These are phyloP conservation scores for Zoanthus sociatus DNA, from an alignment of 92 coral and sea anemone species.

Conservation along the genomic window DNA sequence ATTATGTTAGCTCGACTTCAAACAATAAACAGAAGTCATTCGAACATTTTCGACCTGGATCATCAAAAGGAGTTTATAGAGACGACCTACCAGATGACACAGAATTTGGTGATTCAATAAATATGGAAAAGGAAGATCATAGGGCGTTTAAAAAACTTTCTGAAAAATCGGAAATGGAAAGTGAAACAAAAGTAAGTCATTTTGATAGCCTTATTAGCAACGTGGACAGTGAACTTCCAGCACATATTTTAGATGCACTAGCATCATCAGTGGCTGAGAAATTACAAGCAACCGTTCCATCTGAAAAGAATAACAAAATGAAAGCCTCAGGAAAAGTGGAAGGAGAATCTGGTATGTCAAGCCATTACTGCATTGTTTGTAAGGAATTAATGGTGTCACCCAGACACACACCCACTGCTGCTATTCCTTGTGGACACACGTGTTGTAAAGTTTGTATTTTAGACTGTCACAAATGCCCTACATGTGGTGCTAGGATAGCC, in stretches of 20 bases:
- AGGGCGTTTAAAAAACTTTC: not conserved
- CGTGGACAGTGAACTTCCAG: conserved; percentile 34
- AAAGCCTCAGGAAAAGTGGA: conserved; percentile 18
- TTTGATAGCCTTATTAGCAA: not conserved
- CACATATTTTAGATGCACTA: conserved; percentile 84
- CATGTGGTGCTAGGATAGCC: conserved; percentile 79
- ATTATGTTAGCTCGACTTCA: conserved; percentile 41
- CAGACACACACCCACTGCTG: conserved; percentile 90
- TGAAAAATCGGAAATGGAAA: not conserved
- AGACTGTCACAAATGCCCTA: conserved; percentile 89
- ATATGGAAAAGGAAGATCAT: conserved; percentile 10
- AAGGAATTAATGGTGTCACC: conserved; percentile 85
- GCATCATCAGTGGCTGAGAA: conserved; percentile 90
- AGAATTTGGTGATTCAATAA: conserved; percentile 36
- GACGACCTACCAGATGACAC: conserved; percentile 22
- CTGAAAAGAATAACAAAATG: conserved; percentile 40
- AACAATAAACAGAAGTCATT: not conserved
- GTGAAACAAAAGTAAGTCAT: not conserved
- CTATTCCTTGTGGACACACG: conserved; percentile 98
- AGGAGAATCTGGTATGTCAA: conserved; percentile 81
- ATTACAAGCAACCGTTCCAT: conserved; percentile 63
- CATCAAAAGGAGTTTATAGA: conserved; percentile 36
- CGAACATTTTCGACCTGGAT: not conserved
- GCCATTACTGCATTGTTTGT: conserved; percentile 87
- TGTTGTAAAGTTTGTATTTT: conserved; percentile 84